phyloP scores from a whole-genome alignment of 2,797 vertebrate species.

The Melanotaenia boesemani region DNA sequence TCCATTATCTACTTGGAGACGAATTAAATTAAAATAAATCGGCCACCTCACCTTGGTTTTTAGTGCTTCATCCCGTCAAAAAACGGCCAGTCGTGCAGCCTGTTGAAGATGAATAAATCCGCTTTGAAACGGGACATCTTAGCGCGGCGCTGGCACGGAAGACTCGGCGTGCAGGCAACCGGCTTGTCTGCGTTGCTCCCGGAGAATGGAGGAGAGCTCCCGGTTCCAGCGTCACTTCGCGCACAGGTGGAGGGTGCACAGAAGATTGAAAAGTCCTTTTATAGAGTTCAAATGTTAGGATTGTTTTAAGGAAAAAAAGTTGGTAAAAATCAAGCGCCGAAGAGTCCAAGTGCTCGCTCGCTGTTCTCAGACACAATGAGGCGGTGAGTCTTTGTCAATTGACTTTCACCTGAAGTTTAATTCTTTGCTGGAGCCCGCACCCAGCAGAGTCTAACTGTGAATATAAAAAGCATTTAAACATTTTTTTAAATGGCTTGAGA shows the following conservation, averaged over 20 bases:
- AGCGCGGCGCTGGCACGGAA: conserved; percentile 36
- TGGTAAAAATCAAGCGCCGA: not conserved
- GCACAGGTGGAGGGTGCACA: conserved; percentile 21
- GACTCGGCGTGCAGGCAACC: conserved; percentile 50
- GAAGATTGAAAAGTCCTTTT: conserved; percentile 8
- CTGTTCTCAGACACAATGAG: conserved; percentile 64
- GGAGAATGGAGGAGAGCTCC: conserved; percentile 66
- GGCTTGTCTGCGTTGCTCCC: conserved; percentile 67
- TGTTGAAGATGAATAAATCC: conserved; percentile 67
- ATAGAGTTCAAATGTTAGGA: not conserved
- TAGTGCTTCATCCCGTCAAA: conserved; percentile 44
- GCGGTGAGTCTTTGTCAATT: conserved; percentile 35
- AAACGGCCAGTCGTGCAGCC: conserved; percentile 40
- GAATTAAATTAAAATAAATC: conserved; percentile 19
- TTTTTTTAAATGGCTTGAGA: not conserved
- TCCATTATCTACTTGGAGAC: conserved; percentile 15
- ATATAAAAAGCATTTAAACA: not conserved
- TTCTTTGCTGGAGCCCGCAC: conserved; percentile 39
- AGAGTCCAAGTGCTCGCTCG: conserved; percentile 35
- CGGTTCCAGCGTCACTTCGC: conserved; percentile 48
- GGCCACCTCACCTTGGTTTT: conserved; percentile 66
- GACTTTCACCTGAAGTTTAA: conserved; percentile 65
- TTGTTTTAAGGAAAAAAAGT: not conserved
- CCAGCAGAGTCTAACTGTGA: conserved; percentile 5
- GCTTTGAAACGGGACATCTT: conserved; percentile 78